These are phyloP conservation scores for Nomada flava DNA, from an alignment of 2,888 invertebrate species.

Conservation along the genomic window DNA sequence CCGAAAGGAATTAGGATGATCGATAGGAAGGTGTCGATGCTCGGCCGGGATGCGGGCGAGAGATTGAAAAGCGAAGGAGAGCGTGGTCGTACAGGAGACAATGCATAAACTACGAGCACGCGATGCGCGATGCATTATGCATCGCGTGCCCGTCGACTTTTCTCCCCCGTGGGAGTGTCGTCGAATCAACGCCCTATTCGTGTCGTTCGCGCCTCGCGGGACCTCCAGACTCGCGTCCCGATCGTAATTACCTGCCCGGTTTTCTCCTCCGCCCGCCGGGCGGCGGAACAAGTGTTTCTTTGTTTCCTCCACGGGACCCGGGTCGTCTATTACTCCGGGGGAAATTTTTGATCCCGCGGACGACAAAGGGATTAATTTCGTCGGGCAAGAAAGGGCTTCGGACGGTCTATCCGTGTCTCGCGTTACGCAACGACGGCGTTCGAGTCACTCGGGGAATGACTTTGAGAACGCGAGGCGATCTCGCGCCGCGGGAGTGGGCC, in stretches of 20 bases:
- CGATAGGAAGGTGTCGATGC: background rate
- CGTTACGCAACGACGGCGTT: slow-evolving; percentile 72
- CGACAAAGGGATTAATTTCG: slow-evolving; percentile 43
- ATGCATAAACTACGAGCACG: slow-evolving; percentile 70
- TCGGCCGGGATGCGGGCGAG: background rate
- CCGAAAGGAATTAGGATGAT: background rate
- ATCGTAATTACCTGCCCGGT: slow-evolving; percentile 61
- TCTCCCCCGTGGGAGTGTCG: slow-evolving; percentile 77
- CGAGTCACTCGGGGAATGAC: slow-evolving; percentile 79
- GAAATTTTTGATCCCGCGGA: slow-evolving; percentile 19
- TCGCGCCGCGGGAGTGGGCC: slow-evolving; percentile 77
- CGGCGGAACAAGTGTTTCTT: slow-evolving; percentile 49
- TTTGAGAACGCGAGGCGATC: slow-evolving; percentile 79
- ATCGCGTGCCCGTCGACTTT: slow-evolving; percentile 73
- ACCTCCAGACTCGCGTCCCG: slow-evolving; percentile 59
- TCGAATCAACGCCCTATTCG: slow-evolving; percentile 79
- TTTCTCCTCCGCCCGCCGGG: slow-evolving; percentile 35
- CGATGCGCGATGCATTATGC: slow-evolving; percentile 75
- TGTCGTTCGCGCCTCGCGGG: slow-evolving; percentile 77
- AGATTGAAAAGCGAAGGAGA: slow-evolving; percentile 9
- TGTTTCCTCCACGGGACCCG: background rate
- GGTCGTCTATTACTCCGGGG: background rate
- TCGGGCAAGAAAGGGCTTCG: background rate
- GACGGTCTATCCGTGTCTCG: slow-evolving; percentile 22
- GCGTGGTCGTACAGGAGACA: slow-evolving; percentile 64